Evolutionary conservation across 2,113 vertebrate genomes (phyloP).

Genomic region (Neofelis nebulosa): DNA sequence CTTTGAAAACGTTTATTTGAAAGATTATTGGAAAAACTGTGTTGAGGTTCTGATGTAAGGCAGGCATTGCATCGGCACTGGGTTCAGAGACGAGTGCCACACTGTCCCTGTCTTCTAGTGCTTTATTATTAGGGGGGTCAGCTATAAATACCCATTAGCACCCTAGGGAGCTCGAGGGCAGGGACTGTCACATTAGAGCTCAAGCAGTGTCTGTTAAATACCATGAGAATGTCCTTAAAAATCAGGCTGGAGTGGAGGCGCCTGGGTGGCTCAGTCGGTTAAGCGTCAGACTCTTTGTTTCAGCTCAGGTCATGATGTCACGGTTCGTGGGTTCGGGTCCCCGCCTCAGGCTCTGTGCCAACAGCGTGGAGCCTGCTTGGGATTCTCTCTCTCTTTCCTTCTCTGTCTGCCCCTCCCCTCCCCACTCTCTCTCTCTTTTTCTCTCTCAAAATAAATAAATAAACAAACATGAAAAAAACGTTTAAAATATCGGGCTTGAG

Average conservation of each 20-base stretch:
- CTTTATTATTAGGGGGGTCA: not conserved
- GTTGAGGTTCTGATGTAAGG: not conserved
- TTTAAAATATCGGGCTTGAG: not conserved
- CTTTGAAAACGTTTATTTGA: not conserved
- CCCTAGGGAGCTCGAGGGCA: not conserved
- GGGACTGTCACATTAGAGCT: not conserved
- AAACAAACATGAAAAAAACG: too few species aligned
- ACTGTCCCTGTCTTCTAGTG: not conserved
- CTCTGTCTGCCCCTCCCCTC: too few species aligned
- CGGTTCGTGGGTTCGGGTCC: too few species aligned
- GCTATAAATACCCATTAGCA: not conserved
- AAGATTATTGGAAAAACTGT: not conserved
- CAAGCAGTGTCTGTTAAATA: not conserved
- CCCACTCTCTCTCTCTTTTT: too few species aligned
- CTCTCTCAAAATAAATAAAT: too few species aligned
- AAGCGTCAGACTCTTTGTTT: too few species aligned
- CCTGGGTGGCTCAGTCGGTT: too few species aligned
- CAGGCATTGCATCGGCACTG: not conserved
- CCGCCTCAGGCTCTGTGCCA: too few species aligned
- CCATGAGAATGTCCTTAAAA: not conserved
- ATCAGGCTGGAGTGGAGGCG: not conserved
- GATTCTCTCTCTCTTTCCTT: too few species aligned
- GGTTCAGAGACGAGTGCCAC: not conserved
- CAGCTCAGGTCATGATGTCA: too few species aligned
- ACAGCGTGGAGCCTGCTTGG: too few species aligned